Percentiles rank a stretch among this genome's conserved stretches.
Evolutionary conservation across 2,797 vertebrate species (phyloP).

Genomic region (Natrix natrix): DNA sequence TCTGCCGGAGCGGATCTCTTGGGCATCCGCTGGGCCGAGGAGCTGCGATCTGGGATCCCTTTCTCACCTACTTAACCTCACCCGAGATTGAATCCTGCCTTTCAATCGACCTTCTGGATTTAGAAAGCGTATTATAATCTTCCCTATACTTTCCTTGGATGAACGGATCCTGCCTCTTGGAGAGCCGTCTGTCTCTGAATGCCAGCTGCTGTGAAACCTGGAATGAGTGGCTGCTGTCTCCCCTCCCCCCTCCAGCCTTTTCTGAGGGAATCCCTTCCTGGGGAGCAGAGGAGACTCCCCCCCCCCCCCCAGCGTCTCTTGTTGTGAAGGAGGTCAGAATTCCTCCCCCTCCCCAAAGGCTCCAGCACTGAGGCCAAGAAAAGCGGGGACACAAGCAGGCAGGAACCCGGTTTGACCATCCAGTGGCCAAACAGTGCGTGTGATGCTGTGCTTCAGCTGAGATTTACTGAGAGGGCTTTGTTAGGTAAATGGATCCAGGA

Average conservation of each 20-base stretch:
- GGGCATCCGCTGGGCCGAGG: not conserved
- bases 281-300: not conserved
- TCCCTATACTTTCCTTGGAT: not conserved
- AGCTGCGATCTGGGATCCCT: not conserved
- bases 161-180: not conserved
- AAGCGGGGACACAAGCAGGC: not conserved
- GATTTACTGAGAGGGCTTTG: not conserved
- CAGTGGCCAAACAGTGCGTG: not conserved
- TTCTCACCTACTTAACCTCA: not conserved
- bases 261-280: not conserved
- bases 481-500: not conserved
- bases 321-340: not conserved
- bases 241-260: not conserved
- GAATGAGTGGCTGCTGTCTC: not conserved
- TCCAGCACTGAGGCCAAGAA: not conserved
- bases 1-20: not conserved
- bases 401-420: not conserved
- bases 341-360: not conserved
- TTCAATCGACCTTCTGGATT: not conserved
- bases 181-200: not conserved
- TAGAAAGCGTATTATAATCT: not conserved
- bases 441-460: not conserved
- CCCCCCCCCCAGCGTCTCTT: not conserved
- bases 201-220: not conserved
- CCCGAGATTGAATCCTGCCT: not conserved